phyloP scores from a whole-genome alignment of 1,140 invertebrate species.

The Macrostomum lignano region DNA sequence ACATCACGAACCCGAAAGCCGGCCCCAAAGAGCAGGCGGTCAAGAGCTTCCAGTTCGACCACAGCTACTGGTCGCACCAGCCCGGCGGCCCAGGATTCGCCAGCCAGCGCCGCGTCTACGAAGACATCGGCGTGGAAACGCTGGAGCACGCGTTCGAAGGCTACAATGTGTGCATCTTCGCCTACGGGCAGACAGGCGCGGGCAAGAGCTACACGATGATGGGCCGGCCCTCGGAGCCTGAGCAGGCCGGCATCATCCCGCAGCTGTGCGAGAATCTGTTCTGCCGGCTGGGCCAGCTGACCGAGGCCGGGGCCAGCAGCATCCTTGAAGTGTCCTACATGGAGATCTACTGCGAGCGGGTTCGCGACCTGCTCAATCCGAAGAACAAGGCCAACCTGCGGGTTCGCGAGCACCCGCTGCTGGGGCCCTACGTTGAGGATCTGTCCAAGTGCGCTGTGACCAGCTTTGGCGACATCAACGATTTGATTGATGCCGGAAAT shows the following conservation, averaged over 20 bases:
- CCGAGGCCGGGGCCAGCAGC: slow-evolving; percentile 61
- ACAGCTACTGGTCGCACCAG: slow-evolving; percentile 80
- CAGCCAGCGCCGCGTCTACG: slow-evolving; percentile 73
- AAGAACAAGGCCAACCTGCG: slow-evolving; percentile 78
- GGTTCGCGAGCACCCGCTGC: slow-evolving; percentile 75
- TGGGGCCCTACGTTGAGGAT: slow-evolving; percentile 93
- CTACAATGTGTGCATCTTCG: slow-evolving; percentile 99
- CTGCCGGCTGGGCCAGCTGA: slow-evolving; percentile 61
- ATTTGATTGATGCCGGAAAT: slow-evolving; percentile 71
- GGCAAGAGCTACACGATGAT: slow-evolving; percentile 99
- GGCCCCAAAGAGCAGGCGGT: too few relatives aligned
- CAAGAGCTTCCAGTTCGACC: slow-evolving; percentile 92
- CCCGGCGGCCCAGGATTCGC: slow-evolving; percentile 54
- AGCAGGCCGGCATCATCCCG: slow-evolving; percentile 80
- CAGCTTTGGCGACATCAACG: slow-evolving; percentile 76
- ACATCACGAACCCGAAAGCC: too few relatives aligned
- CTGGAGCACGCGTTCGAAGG: slow-evolving; percentile 44
- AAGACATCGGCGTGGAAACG: slow-evolving; percentile 97
- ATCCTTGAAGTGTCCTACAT: slow-evolving; percentile 62
- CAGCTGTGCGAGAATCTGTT: slow-evolving; percentile 15
- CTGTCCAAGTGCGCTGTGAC: slow-evolving; percentile 87
- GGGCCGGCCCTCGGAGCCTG: slow-evolving; percentile 61
- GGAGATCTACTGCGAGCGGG: slow-evolving; percentile 97
- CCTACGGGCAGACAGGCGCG: slow-evolving; percentile 93
- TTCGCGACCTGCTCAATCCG: slow-evolving; percentile 77